phyloP scores from a whole-genome alignment of 2,888 invertebrate species.

The Agrotis segetum region DNA sequence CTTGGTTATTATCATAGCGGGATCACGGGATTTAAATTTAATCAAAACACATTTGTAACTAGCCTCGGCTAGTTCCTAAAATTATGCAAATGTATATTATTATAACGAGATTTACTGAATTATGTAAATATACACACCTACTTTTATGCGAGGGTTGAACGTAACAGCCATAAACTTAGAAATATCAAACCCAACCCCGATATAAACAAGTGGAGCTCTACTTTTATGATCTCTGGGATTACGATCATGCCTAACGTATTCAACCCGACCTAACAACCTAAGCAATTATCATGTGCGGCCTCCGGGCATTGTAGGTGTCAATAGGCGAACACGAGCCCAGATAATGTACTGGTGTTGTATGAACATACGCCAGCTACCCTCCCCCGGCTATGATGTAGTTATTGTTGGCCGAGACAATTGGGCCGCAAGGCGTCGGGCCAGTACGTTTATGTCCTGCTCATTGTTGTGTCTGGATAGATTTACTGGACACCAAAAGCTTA shows the following conservation, averaged over 20 bases:
- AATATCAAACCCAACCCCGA: conserved; percentile 62
- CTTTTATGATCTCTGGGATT: conserved; percentile 72
- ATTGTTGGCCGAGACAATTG: conserved; percentile 61
- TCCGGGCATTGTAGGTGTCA: conserved; percentile 55
- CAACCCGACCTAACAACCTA: conserved; percentile 66
- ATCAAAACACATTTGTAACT: conserved; percentile 51
- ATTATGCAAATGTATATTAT: conserved; percentile 55
- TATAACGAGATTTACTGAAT: conserved; percentile 62
- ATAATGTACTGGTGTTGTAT: conserved; percentile 48
- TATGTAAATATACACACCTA: conserved; percentile 65
- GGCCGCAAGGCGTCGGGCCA: conserved; percentile 37
- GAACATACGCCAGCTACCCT: conserved; percentile 23
- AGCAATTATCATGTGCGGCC: conserved; percentile 71
- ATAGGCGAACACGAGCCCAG: conserved; percentile 52
- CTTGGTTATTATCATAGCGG: conserved; percentile 30
- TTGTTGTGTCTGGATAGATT: conserved; percentile 60
- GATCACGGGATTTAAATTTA: conserved; percentile 49
- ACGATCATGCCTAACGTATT: conserved; percentile 65
- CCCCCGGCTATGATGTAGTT: conserved; percentile 52
- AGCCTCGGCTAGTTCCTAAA: conserved; percentile 38
- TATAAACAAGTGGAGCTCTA: conserved; percentile 66
- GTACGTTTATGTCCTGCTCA: conserved; percentile 51
- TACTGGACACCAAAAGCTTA: conserved; percentile 48
- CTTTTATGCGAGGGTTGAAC: conserved; percentile 60
- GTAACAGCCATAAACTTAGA: conserved; percentile 60